Evolutionary conservation across 2,888 invertebrate species (phyloP).

Genomic region (Diarsia dahlii): DNA sequence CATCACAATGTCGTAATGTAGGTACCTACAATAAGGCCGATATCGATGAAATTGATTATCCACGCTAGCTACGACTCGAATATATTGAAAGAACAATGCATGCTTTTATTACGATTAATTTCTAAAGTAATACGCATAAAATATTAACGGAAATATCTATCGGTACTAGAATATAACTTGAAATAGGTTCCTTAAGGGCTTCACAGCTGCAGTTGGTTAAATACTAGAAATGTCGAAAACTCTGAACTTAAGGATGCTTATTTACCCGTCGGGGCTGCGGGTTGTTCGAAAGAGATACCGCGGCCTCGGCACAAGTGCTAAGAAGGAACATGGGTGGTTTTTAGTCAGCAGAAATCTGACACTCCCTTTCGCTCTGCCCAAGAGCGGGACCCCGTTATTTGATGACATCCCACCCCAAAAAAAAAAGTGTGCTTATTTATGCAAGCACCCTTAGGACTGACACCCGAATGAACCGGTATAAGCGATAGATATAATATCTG

Average conservation of each 20-base stretch:
- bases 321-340: no score
- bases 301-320: no score
- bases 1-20: conserved; percentile 16
- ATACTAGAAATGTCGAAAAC: not conserved
- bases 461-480: not conserved
- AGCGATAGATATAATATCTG: not conserved
- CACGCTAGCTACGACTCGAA: conserved; percentile 4
- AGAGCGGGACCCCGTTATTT: no score
- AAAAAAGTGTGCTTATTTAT: no score
- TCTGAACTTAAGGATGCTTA: not conserved
- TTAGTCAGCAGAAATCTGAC: no score
- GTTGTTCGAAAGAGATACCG: no score
- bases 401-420: no score
- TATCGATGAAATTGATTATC: conserved; percentile 40
- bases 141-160: not conserved
- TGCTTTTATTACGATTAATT: conserved; percentile 1
- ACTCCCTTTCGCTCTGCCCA: no score
- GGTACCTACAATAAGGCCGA: conserved; percentile 1
- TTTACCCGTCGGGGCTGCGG: no score
- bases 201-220: not conserved
- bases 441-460: not conserved
- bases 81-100: not conserved
- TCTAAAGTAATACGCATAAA: not conserved
- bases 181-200: not conserved
- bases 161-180: not conserved